Evolutionary conservation across 2,113 vertebrate species (phyloP).

Genomic region (Serinus canaria): DNA sequence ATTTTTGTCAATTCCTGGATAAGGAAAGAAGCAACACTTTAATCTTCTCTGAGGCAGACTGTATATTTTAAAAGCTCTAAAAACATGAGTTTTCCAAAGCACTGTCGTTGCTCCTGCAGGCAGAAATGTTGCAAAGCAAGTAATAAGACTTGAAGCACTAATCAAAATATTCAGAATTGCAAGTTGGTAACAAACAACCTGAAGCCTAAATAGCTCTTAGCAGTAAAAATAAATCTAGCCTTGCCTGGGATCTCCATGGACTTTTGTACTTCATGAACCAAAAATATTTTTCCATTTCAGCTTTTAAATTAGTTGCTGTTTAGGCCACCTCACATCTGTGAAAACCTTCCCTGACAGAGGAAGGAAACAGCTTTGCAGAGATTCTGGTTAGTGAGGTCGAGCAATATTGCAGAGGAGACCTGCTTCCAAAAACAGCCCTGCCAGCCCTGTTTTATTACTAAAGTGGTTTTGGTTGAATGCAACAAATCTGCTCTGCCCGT

Average conservation of each 20-base stretch:
- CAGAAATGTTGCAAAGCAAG: not conserved
- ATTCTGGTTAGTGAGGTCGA: not conserved
- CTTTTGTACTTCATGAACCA: not conserved
- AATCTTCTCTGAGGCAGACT: not conserved
- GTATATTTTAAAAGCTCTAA: conserved; percentile 8
- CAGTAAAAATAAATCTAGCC: not conserved
- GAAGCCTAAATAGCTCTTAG: not conserved
- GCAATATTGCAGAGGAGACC: not conserved
- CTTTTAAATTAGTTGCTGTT: not conserved
- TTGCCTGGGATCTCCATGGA: not conserved
- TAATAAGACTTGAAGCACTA: not conserved
- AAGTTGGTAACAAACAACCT: not conserved
- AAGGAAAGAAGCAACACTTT: not conserved
- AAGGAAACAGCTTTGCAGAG: not conserved
- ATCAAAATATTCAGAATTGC: not conserved
- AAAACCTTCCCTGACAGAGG: not conserved
- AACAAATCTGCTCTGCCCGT: not conserved
- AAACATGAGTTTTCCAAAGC: not conserved
- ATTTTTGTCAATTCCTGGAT: not conserved
- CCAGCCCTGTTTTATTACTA: not conserved
- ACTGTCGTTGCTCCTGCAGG: not conserved
- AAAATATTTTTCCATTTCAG: not conserved
- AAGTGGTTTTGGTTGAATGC: not conserved
- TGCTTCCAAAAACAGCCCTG: not conserved
- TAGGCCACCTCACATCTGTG: not conserved